Evolutionary conservation across 2,888 invertebrate species (phyloP), one percentile per base, ranked within the genome.

Genomic region (Ichneumoninae sp.): DNA sequence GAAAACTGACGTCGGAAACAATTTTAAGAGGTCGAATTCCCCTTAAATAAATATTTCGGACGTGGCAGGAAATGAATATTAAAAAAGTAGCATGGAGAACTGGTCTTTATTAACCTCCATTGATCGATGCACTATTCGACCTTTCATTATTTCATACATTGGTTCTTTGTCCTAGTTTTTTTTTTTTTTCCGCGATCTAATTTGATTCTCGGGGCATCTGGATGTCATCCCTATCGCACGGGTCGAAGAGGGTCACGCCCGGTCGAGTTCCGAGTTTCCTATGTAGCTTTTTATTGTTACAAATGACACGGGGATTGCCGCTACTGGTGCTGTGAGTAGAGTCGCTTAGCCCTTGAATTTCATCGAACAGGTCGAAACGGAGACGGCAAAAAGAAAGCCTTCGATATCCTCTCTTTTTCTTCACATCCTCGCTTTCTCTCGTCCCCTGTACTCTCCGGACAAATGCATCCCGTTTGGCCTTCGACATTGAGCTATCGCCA

Each of bases 401-500:
- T 70, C 63, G 63, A 77, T 74, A 50, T 77, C 69, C 36, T n/a
- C n/a, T 40, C 60, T 76, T 57, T 76, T 77, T 65, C 47, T 47
- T 70, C 10, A 22, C 22, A 26, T 57, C 10, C 13, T 57, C 36
- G 63, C 36, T 22, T 78, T 70, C 65, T 44, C 60, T 66, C 40
- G 71, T 66, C 76, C 65, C 19, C 19, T 22, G 52, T 26, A 52
- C 40, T 66, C 52, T 70, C 69, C 85, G 85, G 89, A 89, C 88
- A 89, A 90, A 90, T 89, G 88, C 84, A 81, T 77, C 81, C 79
- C 84, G 85, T 88, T 87, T 87, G 83, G 85, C 81, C 82, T 73
- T 81, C 86, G 91, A 91, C 90, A 88, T 88, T 91, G 91, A 92
- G 86, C 89, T 88, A 90, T 92, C 86, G 88, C 86, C 74, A 57